Conservation (phyloP, 2,888 invertebrate species). For the Cyrtodaria siliqua region DNA sequence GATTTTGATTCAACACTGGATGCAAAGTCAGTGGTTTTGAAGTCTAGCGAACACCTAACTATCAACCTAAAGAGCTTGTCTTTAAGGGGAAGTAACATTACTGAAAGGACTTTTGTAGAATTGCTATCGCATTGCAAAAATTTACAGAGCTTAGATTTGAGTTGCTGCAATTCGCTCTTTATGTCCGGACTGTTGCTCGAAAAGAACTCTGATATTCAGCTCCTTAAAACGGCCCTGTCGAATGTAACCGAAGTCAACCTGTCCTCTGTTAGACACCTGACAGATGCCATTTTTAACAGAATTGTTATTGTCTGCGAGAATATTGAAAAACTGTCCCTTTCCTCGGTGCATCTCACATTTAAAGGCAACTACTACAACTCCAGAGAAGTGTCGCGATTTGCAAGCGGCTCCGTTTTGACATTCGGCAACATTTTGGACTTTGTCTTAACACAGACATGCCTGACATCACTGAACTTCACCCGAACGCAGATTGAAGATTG, state of each 20-base stretch:
- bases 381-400: slow-evolving; percentile 52
- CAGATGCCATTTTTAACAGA: slow-evolving; percentile 91
- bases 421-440: slow-evolving; percentile 90
- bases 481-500: slow-evolving; percentile 90
- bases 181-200: slow-evolving; percentile 91
- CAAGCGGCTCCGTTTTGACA: slow-evolving; percentile 90
- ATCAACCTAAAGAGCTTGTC: slow-evolving; percentile 76
- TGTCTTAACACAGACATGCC: slow-evolving; percentile 87
- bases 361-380: slow-evolving; percentile 89
- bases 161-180: slow-evolving; percentile 90
- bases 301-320: slow-evolving; percentile 89
- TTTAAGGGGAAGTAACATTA: slow-evolving; percentile 81
- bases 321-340: slow-evolving; percentile 89
- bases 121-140: slow-evolving; percentile 84
- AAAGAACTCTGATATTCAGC: slow-evolving; percentile 87
- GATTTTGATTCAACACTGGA: slow-evolving; percentile 77
- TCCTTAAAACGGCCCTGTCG: slow-evolving; percentile 63
- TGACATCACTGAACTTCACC: slow-evolving; percentile 90
- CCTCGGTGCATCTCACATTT: slow-evolving; percentile 91
- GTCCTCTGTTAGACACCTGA: slow-evolving; percentile 90
- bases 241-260: slow-evolving; percentile 89
- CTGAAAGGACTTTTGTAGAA: slow-evolving; percentile 78
- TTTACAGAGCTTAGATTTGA: slow-evolving; percentile 89
- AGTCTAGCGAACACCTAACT: slow-evolving; percentile 75
- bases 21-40: slow-evolving; percentile 69